Base-by-base conservation (phyloP, 2,888 invertebrate genomes). In the Eubasilissa splendida region DNA sequence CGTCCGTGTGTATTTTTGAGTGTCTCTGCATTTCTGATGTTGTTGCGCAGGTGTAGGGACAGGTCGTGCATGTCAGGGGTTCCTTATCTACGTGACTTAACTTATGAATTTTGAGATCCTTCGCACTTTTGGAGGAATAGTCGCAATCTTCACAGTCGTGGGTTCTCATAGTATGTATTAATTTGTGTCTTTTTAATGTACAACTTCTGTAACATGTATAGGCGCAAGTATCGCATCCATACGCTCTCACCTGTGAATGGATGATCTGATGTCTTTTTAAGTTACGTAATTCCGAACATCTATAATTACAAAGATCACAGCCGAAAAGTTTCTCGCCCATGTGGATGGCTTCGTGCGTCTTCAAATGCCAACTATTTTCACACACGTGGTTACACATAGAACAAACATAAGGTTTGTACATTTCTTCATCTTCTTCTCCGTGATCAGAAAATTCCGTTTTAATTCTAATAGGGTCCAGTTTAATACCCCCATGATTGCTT, bases 181-280 rank as follows among this genome's bases (percentile, higher is more conserved):
- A 42, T 58, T 73, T 73, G 71, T 73, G 71, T 8, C 71, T 54
- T 12, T 56, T 73, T 22, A 73, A 42, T 3, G 71, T 73, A n/a
- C 71, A 54, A 58, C 71, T 73, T 56, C 71, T 22, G 56, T 73
- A 56, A 31, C 71, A 73, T 2, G 71, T 73, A 22, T 73, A 73
- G 12, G 54, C 12, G 71, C 76, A 76, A 52, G 33, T 22, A 22
- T 66, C 66, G 54, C 76, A 76, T 12, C 56, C 66, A 4, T 66
- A 76, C 11, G 53, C 65, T 50, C 54, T 76, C 10, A 66, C 33
- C n/a, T 65, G 22, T 14, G 76, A 66, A 53, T 76, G 76, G n/a
- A 76, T 76, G 33, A 66, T 56, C 14, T 65, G 76, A 66, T 76
- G 76, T 33, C 66, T 65, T 66, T 76, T 76, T 31, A 76, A 50